Percentiles rank a stretch among this genome's conserved stretches.
phyloP scores from a whole-genome alignment of 2,113 vertebrate species.

The Mellivora capensis region DNA sequence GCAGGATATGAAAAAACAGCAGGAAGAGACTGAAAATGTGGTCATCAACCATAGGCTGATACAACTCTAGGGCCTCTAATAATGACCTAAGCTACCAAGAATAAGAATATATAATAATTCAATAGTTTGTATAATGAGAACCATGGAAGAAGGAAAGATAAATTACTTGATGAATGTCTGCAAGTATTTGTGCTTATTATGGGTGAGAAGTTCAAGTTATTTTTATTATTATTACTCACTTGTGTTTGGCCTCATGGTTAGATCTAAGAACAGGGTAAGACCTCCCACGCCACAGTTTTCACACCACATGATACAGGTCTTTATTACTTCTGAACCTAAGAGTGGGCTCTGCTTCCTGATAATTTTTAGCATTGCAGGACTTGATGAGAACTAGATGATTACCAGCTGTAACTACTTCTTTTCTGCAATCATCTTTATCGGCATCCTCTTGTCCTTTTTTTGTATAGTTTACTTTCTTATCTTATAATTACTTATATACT shows the following conservation, averaged over 20 bases:
- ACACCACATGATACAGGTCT: conserved; percentile 27
- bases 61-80: background rate
- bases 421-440: background rate
- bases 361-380: conserved; percentile 33
- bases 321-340: conserved; percentile 51
- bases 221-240: conserved; percentile 62
- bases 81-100: background rate
- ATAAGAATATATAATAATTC: background rate
- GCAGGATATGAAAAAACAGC: background rate
- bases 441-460: background rate
- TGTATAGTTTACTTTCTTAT: background rate
- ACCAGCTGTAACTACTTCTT: background rate
- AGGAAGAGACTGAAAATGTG: background rate
- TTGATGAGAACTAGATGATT: conserved; percentile 35
- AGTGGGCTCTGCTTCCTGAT: conserved; percentile 66
- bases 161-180: background rate
- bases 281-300: conserved; percentile 50
- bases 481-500: too few species aligned
- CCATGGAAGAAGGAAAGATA: background rate
- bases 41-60: background rate
- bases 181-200: conserved; percentile 4
- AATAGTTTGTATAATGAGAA: background rate
- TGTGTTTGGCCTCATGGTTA: background rate
- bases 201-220: conserved; percentile 71
- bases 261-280: conserved; percentile 48